A percentile compares a stretch with the other conserved stretches of the same genome.
phyloP scores from a whole-genome alignment of 2,888 invertebrate genomes.

The Limnephilus rhombicus region DNA sequence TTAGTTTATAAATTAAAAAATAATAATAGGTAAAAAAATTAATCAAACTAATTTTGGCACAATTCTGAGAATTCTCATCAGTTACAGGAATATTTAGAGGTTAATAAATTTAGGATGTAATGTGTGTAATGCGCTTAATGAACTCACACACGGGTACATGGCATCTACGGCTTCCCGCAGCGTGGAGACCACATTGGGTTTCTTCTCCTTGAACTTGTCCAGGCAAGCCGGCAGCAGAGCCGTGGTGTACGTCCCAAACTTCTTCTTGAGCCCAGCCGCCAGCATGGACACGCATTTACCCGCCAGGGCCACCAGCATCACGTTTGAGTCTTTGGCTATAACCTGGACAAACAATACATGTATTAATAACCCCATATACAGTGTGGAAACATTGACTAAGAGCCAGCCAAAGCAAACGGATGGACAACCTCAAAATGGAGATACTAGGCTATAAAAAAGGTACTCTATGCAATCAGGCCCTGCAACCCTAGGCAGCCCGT shows the following conservation, averaged over 20 bases:
- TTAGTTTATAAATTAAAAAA: too few species aligned
- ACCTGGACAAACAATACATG: constrained; percentile 77
- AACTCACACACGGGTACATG: constrained; percentile 86
- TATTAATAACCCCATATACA: too few species aligned
- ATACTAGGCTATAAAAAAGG: too few species aligned
- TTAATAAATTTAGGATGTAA: background rate
- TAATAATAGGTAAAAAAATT: too few species aligned
- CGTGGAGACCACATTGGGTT: constrained; percentile 91
- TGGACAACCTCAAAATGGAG: too few species aligned
- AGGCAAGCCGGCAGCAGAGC: constrained; percentile 87
- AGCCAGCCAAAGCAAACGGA: too few species aligned
- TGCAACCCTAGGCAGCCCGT: too few species aligned
- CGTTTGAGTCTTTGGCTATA: constrained; percentile 96
- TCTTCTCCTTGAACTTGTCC: constrained; percentile 99
- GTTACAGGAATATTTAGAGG: too few species aligned
- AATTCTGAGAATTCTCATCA: too few species aligned
- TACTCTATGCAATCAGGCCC: too few species aligned
- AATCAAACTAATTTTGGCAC: too few species aligned
- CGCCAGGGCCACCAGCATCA: constrained; percentile 92
- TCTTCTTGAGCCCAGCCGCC: constrained; percentile 91
- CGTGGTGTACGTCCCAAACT: constrained; percentile 90
- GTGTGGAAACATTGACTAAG: too few species aligned
- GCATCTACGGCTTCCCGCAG: constrained; percentile 95
- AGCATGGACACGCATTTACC: constrained; percentile 90
- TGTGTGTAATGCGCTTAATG: background rate